Evolutionary conservation across 2,113 vertebrate genomes (phyloP).

Genomic region (Numenius arquata): DNA sequence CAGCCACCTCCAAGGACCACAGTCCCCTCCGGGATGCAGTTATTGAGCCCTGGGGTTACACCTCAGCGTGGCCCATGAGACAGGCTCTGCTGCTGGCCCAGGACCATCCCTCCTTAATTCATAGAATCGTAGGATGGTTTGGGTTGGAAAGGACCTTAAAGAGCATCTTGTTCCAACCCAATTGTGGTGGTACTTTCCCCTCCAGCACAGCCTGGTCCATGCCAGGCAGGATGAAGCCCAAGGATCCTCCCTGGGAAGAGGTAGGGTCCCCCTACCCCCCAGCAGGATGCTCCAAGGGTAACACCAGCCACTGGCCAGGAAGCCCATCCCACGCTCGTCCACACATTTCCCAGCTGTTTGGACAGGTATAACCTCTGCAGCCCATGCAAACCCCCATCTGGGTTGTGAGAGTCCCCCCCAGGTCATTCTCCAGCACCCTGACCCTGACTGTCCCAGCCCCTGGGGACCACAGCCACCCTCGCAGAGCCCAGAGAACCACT

Average conservation of each 20-base stretch:
- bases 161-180: not conserved
- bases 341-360: not conserved
- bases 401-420: fast-evolving
- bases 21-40: not conserved
- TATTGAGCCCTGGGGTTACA: not conserved
- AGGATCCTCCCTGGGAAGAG: not conserved
- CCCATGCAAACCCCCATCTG: not conserved
- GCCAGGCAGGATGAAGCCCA: fast-evolving
- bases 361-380: not conserved
- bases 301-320: not conserved
- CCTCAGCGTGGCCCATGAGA: fast-evolving
- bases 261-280: not conserved
- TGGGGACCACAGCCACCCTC: not conserved
- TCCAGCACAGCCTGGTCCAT: fast-evolving
- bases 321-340: fast-evolving
- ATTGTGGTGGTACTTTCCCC: not conserved
- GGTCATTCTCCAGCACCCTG: no score
- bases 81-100: not conserved
- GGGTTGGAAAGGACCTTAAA: not conserved
- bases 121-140: not conserved
- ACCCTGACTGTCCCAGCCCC: not conserved
- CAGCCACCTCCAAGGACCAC: not conserved
- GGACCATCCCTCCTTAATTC: not conserved
- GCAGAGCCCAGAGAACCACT: not conserved
- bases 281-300: not conserved